phyloP scores from a whole-genome alignment of 2,797 vertebrate species.

The Sebastes cheni region DNA sequence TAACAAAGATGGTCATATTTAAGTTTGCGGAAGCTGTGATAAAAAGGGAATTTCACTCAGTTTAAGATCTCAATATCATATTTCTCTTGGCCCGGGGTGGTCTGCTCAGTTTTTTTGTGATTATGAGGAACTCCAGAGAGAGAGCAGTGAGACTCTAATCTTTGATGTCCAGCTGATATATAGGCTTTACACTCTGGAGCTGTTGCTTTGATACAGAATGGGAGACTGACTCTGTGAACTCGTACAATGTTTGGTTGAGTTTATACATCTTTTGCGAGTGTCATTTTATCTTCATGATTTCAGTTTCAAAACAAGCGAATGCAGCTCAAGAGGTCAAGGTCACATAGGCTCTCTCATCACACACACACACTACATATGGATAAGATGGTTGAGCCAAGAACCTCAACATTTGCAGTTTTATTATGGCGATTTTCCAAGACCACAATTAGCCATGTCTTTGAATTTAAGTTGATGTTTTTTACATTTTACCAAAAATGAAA shows the following conservation, averaged over 20 bases:
- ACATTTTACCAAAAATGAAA: neutral
- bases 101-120: slow-evolving; percentile 12
- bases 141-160: slow-evolving; percentile 12
- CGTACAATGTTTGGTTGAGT: neutral
- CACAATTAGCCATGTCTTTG: neutral
- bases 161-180: slow-evolving; percentile 22
- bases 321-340: slow-evolving; percentile 16
- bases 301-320: neutral
- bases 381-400: neutral
- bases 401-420: neutral
- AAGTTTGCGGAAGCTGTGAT: slow-evolving; percentile 1
- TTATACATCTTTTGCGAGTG: neutral
- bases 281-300: neutral
- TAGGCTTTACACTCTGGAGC: neutral
- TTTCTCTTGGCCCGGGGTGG: slow-evolving; percentile 4
- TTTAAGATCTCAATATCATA: slow-evolving; percentile 4
- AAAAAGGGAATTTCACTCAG: slow-evolving; percentile 24
- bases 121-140: slow-evolving; percentile 29
- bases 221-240: slow-evolving; percentile 31
- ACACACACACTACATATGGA: neutral
- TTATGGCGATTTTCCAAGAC: neutral
- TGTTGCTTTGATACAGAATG: slow-evolving; percentile 30
- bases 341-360: neutral
- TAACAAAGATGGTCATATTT: neutral
- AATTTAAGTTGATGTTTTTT: neutral